Evolutionary conservation across 2,113 vertebrate species (phyloP).

Genomic region (Bothrops jararaca): DNA sequence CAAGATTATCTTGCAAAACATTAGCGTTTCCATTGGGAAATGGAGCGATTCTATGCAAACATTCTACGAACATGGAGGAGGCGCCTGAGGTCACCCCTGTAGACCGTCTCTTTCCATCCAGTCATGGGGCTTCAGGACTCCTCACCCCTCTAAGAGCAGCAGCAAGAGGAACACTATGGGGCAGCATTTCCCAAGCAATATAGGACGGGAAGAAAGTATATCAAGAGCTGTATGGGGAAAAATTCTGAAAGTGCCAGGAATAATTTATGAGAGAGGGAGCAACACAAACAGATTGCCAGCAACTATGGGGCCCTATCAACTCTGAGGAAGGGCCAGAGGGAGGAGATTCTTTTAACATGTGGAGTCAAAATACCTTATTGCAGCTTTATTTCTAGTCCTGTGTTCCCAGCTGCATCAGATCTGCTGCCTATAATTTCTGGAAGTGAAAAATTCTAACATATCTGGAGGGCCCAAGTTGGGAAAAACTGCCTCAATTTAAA

Average conservation of each 20-base stretch:
- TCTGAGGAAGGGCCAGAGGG: background rate
- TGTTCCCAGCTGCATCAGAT: background rate
- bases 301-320: background rate
- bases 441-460: background rate
- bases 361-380: background rate
- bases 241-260: background rate
- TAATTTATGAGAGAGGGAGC: background rate
- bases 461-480: background rate
- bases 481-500: background rate
- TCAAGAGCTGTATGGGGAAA: background rate
- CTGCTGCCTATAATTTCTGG: background rate
- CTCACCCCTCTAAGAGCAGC: background rate
- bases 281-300: background rate
- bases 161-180: background rate
- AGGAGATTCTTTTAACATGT: background rate
- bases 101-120: background rate
- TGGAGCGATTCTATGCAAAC: background rate
- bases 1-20: background rate
- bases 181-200: background rate
- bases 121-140: background rate
- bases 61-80: background rate
- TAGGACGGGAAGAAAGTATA: background rate
- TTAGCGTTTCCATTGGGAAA: background rate
- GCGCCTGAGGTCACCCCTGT: background rate
- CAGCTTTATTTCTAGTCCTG: background rate